Conservation (phyloP, 2,113 vertebrate genomes). For the Genyomyrus donnyi region DNA sequence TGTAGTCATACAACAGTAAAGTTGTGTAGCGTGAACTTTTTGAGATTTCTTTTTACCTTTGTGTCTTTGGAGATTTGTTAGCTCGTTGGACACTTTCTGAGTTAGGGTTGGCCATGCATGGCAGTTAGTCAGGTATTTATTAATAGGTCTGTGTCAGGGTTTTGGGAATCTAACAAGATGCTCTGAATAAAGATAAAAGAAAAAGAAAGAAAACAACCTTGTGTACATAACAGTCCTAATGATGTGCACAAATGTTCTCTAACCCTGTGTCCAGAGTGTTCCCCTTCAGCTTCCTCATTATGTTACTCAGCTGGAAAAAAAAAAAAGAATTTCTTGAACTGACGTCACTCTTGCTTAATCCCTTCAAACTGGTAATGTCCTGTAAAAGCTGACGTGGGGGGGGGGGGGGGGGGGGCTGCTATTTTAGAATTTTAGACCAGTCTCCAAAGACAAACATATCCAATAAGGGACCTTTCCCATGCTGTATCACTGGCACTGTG, state of each 20-base stretch:
- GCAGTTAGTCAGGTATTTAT: background rate
- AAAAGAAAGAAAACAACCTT: background rate
- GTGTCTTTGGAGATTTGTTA: background rate
- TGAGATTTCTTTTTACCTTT: background rate
- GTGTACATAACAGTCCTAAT: background rate
- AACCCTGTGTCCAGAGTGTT: background rate
- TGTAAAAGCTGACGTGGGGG: background rate
- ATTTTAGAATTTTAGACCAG: conserved; percentile 25
- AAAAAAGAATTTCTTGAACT: conserved; percentile 20
- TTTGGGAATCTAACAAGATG: background rate
- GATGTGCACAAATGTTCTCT: background rate
- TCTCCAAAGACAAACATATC: conserved; percentile 26
- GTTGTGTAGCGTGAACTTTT: background rate
- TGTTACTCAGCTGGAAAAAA: conserved; percentile 34
- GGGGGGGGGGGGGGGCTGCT: background rate
- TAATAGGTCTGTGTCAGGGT: background rate
- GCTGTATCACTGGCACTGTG: background rate
- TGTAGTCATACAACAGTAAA: background rate
- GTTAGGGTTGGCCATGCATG: background rate
- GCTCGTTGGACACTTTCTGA: background rate
- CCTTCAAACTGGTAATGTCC: conserved; percentile 30
- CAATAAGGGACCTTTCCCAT: conserved; percentile 20
- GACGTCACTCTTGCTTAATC: conserved; percentile 33
- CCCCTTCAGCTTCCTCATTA: conserved; percentile 31
- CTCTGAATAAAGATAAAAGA: background rate